Evolutionary conservation across 2,888 invertebrate species (phyloP), one percentile per base, ranked within the genome.

Genomic region (Flexamia atlantica): DNA sequence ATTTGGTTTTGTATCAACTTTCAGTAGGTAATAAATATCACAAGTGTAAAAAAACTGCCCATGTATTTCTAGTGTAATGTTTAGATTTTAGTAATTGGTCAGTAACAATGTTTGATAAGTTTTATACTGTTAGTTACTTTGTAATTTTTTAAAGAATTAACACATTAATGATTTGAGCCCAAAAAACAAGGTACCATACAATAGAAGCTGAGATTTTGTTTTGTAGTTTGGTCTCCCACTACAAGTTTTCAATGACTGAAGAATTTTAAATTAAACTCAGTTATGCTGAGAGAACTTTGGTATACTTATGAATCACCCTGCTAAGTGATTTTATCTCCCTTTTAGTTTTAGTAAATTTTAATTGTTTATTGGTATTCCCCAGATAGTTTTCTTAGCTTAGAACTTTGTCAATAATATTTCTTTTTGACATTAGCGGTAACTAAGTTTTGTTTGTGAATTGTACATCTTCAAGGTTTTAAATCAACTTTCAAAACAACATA

Each of bases 11-110:
- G 25, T 64, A 64, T 28, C 10, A 17, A 64, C 30, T 28, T 17
- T 28, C 30, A 53, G 20, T 64, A 64, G 57, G 53, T 53, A 28
- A 64, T 64, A 64, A 64, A 64, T 64, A 30, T 64, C 28, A 28
- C 28, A 64, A 23, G 23, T 53, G 1, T 64, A 30, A 64, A 64
- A 64, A 64, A 20, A 64, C 64, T 64, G 64, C 64, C 64, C 64
- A 23, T 20, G 57, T 23, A 57, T 23, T 23, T 64, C 14, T 64
- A 64, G 64, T 30, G 64, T 64, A 12, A 28, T 64, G 14, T 23
- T 64, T 28, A 64, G 30, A 64, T 25, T 64, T 10, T 53, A 53
- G 53, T 23, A 53, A 64, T 30, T 17, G 28, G 64, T 64, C 30
- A 7, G 7, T 64, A 25, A 64, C 7, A 9, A 64, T 28, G 64